phyloP scores from a whole-genome alignment of 2,888 invertebrate species.

The Sinopyrophorus schimmeli region DNA sequence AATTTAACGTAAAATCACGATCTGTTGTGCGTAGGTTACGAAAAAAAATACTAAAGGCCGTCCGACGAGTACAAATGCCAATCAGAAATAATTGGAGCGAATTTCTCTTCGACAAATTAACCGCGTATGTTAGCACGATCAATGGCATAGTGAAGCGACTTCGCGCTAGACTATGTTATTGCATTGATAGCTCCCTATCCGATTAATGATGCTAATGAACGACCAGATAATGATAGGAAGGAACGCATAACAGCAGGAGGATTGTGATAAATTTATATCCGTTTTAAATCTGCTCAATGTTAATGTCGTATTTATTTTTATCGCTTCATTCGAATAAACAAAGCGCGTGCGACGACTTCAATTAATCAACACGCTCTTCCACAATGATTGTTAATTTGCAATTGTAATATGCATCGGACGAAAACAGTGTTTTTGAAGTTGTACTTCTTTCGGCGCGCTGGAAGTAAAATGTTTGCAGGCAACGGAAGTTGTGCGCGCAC shows the following conservation, averaged over 20 bases:
- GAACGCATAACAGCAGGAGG: constrained; percentile 16
- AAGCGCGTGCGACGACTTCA: constrained; percentile 11
- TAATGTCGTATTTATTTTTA: constrained; percentile 16
- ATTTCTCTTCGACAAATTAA: constrained; percentile 23
- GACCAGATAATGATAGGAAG: constrained; percentile 8
- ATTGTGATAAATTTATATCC: constrained; percentile 9
- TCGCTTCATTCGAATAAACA: constrained; percentile 3
- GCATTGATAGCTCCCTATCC: constrained; percentile 24
- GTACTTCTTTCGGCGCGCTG: no score
- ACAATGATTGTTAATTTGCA: no score
- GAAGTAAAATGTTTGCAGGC: no score
- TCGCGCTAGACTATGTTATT: constrained; percentile 17
- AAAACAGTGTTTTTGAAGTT: no score
- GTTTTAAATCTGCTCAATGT: constrained; percentile 13
- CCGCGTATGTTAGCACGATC: constrained; percentile 16
- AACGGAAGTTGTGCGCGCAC: no score
- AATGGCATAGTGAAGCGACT: constrained; percentile 22
- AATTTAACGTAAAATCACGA: constrained; percentile 14
- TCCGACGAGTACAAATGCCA: constrained; percentile 14
- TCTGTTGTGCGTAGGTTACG: constrained; percentile 6
- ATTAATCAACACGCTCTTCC: background rate
- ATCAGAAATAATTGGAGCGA: constrained; percentile 24
- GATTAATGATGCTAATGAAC: constrained; percentile 26
- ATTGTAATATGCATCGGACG: no score
- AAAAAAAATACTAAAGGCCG: constrained; percentile 12